Conservation (phyloP, 2,888 invertebrate species). For the Lasioglossum vierecki region DNA sequence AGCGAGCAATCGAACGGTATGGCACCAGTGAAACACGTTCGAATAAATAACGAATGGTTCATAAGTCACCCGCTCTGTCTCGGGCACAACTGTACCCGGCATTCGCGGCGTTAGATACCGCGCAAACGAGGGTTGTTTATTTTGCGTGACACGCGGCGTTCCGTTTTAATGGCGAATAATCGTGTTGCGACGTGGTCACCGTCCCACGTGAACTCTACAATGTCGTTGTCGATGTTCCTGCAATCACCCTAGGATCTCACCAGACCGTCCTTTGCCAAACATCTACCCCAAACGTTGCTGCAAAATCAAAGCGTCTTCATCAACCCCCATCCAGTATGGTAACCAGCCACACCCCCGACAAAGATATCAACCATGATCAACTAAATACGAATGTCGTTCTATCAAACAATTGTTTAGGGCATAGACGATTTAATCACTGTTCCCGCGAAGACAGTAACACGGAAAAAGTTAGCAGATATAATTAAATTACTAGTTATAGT, state of each 20-base stretch:
- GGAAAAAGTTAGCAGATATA: no score
- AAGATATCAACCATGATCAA: no score
- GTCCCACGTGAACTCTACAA: neutral
- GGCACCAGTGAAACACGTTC: constrained; percentile 34
- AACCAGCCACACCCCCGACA: no score
- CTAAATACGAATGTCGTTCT: no score
- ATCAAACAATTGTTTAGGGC: no score
- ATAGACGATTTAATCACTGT: no score
- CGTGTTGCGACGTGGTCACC: neutral
- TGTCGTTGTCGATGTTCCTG: neutral
- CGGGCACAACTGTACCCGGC: neutral
- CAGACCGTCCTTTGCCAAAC: neutral
- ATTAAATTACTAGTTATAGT: no score
- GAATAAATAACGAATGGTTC: constrained; percentile 69
- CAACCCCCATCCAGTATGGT: neutral
- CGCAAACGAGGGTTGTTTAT: neutral
- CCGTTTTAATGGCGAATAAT: neutral
- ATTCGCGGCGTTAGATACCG: constrained; percentile 15
- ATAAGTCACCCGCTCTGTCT: neutral
- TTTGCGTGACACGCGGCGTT: neutral
- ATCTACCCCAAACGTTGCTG: no score
- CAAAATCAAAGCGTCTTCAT: no score
- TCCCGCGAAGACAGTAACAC: no score
- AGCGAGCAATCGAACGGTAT: constrained; percentile 53
- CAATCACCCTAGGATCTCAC: neutral